Base-by-base conservation (phyloP, 2,888 invertebrate genomes). In the Polietes domitor region DNA sequence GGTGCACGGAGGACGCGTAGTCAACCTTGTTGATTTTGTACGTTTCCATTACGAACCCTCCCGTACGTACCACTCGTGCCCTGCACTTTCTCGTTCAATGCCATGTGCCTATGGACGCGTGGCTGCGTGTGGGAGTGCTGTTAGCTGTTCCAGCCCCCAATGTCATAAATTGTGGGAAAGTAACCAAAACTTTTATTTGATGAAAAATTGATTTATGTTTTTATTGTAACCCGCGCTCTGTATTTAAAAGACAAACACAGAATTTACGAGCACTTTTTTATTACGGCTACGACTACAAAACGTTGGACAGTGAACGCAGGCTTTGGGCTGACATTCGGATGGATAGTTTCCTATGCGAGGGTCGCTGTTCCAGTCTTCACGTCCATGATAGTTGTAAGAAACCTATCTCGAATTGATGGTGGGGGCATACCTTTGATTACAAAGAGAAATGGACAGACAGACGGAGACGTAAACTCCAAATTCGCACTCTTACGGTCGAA, bases 131-230 rank as follows among this genome's bases (percentile, higher is more conserved):
- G 50, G 58, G 73, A n/a, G 75, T 82, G 71, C 32, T 53, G 19
- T 71, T 32, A 3, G 4, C 17, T 68, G 68, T 19, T 43, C 10
- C 37, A 1, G 21, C 65, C 65, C 61, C 41, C 32, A 77, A 24
- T 77, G 70, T 80, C 63, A 77, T 65, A 71, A 83, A 80, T 65
- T 74, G 75, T 80, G 77, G 77, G 77, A 83, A 80, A 80, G 73
- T 43, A 32, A 75, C 5, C 77, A 75, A 75, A 32, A 76, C 63
- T 75, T 81, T 78, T 50, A 43, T 21, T 43, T 68, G 41, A 68
- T 68, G 68, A 68, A 68, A 68, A 68, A 68, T 68, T 68, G 68
- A 68, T 68, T 43, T 68, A 68, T 68, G 68, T 68, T 68, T 68
- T 68, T 63, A 32, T 63, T 47, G 47, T 47, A 1, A 4, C 3